These are phyloP conservation scores for Pedicia rivosa DNA, from an alignment of 2,888 invertebrate species.

Conservation along the genomic window DNA sequence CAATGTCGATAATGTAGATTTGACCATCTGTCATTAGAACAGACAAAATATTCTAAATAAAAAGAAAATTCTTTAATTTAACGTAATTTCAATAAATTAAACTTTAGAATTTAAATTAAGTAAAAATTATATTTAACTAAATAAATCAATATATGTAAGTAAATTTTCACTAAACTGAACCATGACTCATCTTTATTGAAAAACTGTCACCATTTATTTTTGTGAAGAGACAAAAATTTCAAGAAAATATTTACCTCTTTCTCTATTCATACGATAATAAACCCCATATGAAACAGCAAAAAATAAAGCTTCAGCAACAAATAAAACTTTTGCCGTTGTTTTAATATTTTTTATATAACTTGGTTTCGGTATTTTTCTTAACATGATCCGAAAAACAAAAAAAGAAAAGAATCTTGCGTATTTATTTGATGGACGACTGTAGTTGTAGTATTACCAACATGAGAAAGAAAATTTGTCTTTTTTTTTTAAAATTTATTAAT, in stretches of 20 bases:
- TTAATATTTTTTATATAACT: conserved; percentile 35
- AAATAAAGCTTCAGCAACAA: conserved; percentile 40
- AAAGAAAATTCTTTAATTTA: too few species aligned
- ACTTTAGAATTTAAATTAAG: not conserved
- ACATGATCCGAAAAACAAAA: conserved; percentile 36
- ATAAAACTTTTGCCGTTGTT: conserved; percentile 36
- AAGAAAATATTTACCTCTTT: conserved; percentile 50
- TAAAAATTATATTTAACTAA: not conserved
- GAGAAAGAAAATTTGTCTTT: too few species aligned
- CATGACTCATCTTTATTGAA: not conserved
- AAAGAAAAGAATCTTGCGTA: too few species aligned
- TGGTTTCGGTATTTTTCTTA: conserved; percentile 45
- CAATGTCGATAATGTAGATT: not conserved
- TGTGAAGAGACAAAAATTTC: conserved; percentile 10
- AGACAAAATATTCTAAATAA: too few species aligned
- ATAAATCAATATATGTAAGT: not conserved
- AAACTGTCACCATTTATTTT: conserved; percentile 5
- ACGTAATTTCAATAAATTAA: too few species aligned
- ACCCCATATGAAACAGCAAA: conserved; percentile 44
- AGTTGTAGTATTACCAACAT: too few species aligned
- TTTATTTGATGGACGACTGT: too few species aligned
- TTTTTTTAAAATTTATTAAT: too few species aligned
- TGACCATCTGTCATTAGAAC: too few species aligned
- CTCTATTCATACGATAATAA: conserved; percentile 52
- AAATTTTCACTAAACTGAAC: too few species aligned